These are phyloP conservation scores for Pomacea maculata DNA, from an alignment of 1,140 invertebrate genomes.

Conservation along the genomic window DNA sequence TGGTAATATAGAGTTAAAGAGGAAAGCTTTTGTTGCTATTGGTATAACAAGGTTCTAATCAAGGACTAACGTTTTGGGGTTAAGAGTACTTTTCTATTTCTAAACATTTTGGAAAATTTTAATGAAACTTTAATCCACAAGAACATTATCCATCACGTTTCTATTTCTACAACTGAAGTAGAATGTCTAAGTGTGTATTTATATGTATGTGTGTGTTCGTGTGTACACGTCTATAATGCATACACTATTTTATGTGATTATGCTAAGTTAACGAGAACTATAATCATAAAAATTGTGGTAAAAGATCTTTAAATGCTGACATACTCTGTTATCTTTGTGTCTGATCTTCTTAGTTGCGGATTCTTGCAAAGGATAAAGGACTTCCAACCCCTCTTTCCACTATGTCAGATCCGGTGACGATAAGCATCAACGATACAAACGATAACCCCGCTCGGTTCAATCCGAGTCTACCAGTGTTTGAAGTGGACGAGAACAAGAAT, in stretches of 20 bases:
- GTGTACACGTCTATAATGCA: background rate
- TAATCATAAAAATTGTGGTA: background rate
- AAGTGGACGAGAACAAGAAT: slow-evolving; percentile 11
- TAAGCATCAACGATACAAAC: slow-evolving; percentile 28
- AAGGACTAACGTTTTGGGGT: background rate
- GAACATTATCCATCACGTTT: no score
- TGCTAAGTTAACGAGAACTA: background rate
- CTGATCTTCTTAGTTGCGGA: slow-evolving; percentile 18
- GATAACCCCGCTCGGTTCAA: slow-evolving; percentile 30
- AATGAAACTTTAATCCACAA: no score
- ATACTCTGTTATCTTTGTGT: background rate
- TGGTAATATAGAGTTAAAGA: no score
- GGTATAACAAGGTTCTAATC: no score
- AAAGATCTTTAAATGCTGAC: background rate
- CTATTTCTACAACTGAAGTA: no score
- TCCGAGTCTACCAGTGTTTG: background rate
- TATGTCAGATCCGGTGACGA: background rate
- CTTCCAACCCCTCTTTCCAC: background rate
- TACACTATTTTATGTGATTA: background rate
- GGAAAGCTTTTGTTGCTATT: no score
- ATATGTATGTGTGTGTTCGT: background rate
- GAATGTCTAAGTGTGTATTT: no score
- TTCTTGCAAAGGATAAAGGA: slow-evolving; percentile 26
- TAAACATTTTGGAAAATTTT: no score
- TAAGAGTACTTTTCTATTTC: no score